A percentile compares a stretch with the other conserved stretches of the same genome.
phyloP scores from a whole-genome alignment of 2,113 vertebrate species.

The Climacteris rufus region DNA sequence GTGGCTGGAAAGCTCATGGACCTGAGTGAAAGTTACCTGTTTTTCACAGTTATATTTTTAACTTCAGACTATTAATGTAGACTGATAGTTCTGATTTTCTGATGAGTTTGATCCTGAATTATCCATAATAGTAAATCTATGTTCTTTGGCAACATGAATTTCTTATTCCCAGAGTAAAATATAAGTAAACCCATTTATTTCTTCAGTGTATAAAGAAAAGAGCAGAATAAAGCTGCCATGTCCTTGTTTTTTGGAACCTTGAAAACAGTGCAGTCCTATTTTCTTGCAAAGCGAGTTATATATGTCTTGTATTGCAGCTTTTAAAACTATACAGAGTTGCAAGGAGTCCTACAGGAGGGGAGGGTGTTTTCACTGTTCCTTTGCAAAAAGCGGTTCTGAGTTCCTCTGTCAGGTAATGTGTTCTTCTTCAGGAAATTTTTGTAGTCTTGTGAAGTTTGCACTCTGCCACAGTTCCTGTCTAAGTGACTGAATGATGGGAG shows the following conservation, averaged over 20 bases:
- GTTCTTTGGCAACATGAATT: not conserved
- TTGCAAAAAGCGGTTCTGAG: not conserved
- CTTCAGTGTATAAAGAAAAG: not conserved
- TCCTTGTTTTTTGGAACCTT: not conserved
- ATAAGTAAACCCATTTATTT: not conserved
- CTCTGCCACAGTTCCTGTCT: not conserved
- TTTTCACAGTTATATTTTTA: not conserved
- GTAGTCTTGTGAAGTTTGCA: not conserved
- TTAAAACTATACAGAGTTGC: not conserved
- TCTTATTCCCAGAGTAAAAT: not conserved
- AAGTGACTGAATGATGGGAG: not conserved
- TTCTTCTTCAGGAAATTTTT: not conserved
- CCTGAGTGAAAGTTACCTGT: not conserved
- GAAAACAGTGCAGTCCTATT: rapidly evolving
- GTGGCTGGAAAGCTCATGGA: not conserved
- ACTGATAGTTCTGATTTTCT: not conserved
- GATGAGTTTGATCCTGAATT: not conserved
- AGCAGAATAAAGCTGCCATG: not conserved
- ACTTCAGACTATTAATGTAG: not conserved
- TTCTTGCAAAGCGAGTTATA: not conserved
- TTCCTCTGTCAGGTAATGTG: not conserved
- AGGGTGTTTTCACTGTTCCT: not conserved
- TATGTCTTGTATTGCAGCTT: not conserved
- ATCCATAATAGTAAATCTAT: not conserved
- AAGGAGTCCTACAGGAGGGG: not conserved